Evolutionary conservation across 2,113 vertebrate genomes (phyloP).

Genomic region (Paratilapia polleni): DNA sequence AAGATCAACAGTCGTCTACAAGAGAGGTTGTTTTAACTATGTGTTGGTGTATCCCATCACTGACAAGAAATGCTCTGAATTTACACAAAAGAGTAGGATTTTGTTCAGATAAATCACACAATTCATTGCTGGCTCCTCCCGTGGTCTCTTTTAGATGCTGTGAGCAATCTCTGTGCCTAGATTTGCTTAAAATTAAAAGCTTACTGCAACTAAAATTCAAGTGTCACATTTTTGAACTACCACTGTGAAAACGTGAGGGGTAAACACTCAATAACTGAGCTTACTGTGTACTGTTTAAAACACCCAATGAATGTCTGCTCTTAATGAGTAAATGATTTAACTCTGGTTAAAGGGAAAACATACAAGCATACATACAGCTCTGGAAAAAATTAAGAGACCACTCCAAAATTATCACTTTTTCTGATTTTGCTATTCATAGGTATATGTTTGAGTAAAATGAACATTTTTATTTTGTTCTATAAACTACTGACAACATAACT

Average conservation of each 20-base stretch:
- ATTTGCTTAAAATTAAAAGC: not conserved
- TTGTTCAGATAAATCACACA: not conserved
- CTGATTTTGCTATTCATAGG: too few relatives aligned
- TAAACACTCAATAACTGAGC: not conserved
- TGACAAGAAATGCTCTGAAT: too few relatives aligned
- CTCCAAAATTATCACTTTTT: too few relatives aligned
- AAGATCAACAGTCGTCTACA: not conserved
- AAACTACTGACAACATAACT: too few relatives aligned
- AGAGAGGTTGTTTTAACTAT: not conserved
- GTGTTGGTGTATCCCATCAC: not conserved
- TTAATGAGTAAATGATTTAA: constrained; percentile 4
- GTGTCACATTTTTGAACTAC: not conserved
- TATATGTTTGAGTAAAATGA: too few relatives aligned
- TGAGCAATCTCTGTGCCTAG: not conserved
- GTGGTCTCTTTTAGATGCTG: not conserved
- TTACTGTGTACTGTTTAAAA: not conserved
- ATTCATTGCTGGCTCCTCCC: not conserved
- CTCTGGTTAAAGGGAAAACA: not conserved
- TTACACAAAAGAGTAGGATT: not conserved
- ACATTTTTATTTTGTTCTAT: too few relatives aligned
- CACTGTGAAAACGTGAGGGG: not conserved
- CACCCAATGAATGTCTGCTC: not conserved
- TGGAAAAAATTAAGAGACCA: too few relatives aligned
- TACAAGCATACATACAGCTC: too few relatives aligned
- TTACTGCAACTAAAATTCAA: not conserved